These are phyloP conservation scores for Philhelius pedissequus DNA, from an alignment of 2,888 invertebrate species.

Conservation along the genomic window DNA sequence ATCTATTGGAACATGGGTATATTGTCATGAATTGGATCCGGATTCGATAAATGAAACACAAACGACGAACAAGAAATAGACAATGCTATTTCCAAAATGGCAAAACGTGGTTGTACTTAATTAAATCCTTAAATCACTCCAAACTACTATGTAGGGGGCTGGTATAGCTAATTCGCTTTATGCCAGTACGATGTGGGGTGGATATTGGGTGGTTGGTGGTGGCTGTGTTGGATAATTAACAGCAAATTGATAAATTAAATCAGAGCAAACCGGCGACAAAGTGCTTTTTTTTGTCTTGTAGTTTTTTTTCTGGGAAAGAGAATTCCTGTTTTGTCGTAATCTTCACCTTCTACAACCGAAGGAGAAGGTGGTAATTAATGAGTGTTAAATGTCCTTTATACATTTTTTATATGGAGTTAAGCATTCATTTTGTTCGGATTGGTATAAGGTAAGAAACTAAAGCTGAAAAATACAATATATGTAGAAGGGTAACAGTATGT, in stretches of 20 bases:
- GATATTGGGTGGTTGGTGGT: background rate
- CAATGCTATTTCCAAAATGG: slow-evolving; percentile 20
- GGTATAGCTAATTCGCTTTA: background rate
- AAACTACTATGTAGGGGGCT: background rate
- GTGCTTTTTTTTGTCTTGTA: background rate
- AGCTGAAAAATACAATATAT: too few relatives aligned
- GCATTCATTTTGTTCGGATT: background rate
- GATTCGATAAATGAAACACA: slow-evolving; percentile 38
- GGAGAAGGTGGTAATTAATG: slow-evolving; percentile 47
- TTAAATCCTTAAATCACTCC: slow-evolving; percentile 67
- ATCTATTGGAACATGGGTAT: slow-evolving; percentile 34
- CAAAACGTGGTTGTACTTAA: slow-evolving; percentile 60
- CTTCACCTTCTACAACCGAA: background rate
- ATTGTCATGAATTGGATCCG: slow-evolving; percentile 11
- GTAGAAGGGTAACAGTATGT: too few relatives aligned
- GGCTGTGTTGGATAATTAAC: slow-evolving; percentile 20
- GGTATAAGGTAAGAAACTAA: too few relatives aligned
- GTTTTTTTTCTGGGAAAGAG: background rate
- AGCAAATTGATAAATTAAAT: slow-evolving; percentile 61
- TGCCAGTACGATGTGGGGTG: background rate
- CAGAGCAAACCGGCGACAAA: slow-evolving; percentile 30
- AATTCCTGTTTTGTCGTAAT: background rate
- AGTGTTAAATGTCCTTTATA: slow-evolving; percentile 19
- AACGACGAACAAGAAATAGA: slow-evolving; percentile 22
- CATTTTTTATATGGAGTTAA: background rate